A percentile compares a stretch with the other conserved stretches of the same genome.
Conservation (phyloP, 30 jellyfish, hydroid and myxozoan genomes). For the Chrysaora quinquecirrha region DNA sequence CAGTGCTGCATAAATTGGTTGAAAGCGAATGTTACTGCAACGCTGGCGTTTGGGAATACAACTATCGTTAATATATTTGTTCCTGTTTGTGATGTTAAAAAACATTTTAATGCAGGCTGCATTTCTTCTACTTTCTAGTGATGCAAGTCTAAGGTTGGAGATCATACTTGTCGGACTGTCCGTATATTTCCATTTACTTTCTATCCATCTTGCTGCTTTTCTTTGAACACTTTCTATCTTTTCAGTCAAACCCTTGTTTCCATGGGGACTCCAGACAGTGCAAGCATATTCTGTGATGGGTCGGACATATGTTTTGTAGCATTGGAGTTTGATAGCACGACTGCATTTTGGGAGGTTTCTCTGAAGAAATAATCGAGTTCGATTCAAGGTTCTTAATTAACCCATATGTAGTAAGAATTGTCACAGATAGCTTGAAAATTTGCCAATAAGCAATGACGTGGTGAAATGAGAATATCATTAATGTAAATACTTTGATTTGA, state of each 20-base stretch:
- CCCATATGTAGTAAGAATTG: too few relatives aligned
- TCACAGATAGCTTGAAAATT: too few relatives aligned
- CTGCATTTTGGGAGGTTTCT: slow-evolving; percentile 1
- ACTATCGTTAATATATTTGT: slow-evolving; percentile 10
- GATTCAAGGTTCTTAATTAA: too few relatives aligned
- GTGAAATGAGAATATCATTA: too few relatives aligned
- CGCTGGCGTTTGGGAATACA: slow-evolving; percentile 20
- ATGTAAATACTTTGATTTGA: too few relatives aligned
- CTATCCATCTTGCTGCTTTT: slow-evolving; percentile 19
- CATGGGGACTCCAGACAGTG: slow-evolving; percentile 10
- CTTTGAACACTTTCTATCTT: slow-evolving; percentile 12
- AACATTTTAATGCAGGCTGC: slow-evolving; percentile 22
- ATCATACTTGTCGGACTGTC: slow-evolving; percentile 18
- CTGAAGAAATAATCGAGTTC: neutral
- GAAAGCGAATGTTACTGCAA: slow-evolving; percentile 14
- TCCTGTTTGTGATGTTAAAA: slow-evolving; percentile 13
- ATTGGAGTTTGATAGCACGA: neutral
- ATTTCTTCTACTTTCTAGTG: slow-evolving; percentile 13
- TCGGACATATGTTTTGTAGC: neutral
- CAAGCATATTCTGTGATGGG: neutral
- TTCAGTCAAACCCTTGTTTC: slow-evolving; percentile 18
- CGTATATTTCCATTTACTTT: slow-evolving; percentile 11
- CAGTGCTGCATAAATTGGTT: slow-evolving; percentile 19
- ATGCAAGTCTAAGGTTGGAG: slow-evolving; percentile 20
- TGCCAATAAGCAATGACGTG: too few relatives aligned